Percentiles rank a stretch among this genome's conserved stretches.
phyloP scores from a whole-genome alignment of 2,113 vertebrate genomes.

The Sorex araneus region DNA sequence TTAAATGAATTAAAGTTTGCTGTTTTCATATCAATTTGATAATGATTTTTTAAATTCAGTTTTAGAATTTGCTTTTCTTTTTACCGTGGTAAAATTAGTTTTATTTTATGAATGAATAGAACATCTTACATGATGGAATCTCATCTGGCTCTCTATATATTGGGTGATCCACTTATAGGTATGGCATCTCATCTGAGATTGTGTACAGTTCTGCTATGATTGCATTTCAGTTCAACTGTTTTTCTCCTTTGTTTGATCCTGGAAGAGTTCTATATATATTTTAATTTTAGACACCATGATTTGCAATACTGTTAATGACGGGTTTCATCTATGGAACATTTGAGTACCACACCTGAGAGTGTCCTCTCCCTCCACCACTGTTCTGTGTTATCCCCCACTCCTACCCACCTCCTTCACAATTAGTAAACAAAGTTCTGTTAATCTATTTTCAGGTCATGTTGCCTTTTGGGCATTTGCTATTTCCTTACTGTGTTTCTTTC shows the following conservation, averaged over 20 bases:
- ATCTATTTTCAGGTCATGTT: too few species aligned
- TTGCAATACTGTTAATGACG: too few species aligned
- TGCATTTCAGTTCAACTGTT: background rate
- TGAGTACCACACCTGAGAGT: too few species aligned
- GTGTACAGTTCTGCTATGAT: background rate
- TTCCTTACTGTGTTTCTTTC: background rate
- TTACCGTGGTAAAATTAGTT: constrained; percentile 40
- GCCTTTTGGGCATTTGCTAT: background rate
- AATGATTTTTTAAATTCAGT: constrained; percentile 23
- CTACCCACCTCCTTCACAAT: too few species aligned
- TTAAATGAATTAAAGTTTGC: constrained; percentile 31
- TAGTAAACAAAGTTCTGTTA: too few species aligned
- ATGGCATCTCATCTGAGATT: background rate
- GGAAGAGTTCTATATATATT: too few species aligned
- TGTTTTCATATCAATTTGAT: background rate
- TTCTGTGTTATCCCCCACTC: too few species aligned
- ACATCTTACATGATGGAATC: background rate
- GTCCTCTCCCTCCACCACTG: too few species aligned
- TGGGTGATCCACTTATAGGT: background rate
- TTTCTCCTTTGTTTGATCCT: background rate
- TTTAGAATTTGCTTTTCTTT: constrained; percentile 52
- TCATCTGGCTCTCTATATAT: too few species aligned
- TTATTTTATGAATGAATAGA: constrained; percentile 61
- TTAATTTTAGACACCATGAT: too few species aligned
- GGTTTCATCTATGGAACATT: too few species aligned